These are phyloP conservation scores for Saguinus midas DNA, from an alignment of 2,113 vertebrate species.

Conservation along the genomic window DNA sequence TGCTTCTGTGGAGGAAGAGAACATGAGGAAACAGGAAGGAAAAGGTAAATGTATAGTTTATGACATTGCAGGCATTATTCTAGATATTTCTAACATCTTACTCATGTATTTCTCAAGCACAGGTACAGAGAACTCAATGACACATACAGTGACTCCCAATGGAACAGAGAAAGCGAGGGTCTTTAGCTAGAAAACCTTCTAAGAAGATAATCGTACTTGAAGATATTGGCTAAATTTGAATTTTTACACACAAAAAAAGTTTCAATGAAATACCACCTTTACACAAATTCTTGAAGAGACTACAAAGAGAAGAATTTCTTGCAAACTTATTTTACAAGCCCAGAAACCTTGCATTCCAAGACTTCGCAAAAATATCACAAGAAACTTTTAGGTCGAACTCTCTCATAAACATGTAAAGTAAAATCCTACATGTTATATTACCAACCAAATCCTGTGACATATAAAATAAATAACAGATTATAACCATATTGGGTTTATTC, in stretches of 20 bases:
- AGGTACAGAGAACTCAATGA: not conserved
- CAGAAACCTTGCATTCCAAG: not conserved
- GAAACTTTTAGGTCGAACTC: not conserved
- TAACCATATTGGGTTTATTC: not conserved
- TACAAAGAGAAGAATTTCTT: slow-evolving; percentile 1
- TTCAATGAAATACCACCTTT: slow-evolving; percentile 21
- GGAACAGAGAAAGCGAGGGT: not conserved
- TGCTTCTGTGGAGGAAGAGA: not conserved
- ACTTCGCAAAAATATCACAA: not conserved
- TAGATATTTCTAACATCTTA: not conserved
- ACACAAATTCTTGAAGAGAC: slow-evolving; percentile 2
- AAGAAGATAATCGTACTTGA: not conserved
- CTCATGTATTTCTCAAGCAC: not conserved
- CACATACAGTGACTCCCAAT: not conserved
- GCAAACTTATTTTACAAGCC: not conserved
- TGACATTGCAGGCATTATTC: not conserved
- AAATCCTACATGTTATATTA: not conserved
- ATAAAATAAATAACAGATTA: not conserved
- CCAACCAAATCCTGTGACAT: not conserved
- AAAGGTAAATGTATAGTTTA: not conserved
- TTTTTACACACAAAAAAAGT: not conserved
- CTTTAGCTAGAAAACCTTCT: not conserved
- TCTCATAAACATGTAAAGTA: not conserved
- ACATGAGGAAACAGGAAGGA: not conserved
- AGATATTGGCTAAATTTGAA: not conserved